These are phyloP conservation scores for Drosophila arawakana DNA, from an alignment of 1,140 invertebrate species.

Conservation along the genomic window DNA sequence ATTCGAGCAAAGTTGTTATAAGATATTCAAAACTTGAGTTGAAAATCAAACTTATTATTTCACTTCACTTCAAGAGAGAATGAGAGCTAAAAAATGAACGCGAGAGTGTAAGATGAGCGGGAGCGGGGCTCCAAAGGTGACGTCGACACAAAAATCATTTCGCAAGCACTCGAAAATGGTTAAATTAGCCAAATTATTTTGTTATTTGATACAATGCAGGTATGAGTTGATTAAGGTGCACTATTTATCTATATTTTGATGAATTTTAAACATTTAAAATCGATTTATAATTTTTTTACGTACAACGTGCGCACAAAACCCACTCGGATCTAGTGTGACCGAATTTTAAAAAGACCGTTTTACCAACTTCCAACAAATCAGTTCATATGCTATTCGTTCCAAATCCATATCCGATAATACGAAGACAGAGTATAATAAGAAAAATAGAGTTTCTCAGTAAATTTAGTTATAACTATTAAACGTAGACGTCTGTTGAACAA, in stretches of 20 bases:
- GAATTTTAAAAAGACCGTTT: constrained; percentile 45
- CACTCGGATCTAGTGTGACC: constrained; percentile 53
- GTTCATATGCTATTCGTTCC: constrained; percentile 5
- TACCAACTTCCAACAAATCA: constrained; percentile 1
- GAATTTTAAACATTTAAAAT: constrained; percentile 15
- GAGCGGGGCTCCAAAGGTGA: constrained; percentile 71
- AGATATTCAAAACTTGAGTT: constrained; percentile 40
- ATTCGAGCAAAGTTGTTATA: constrained; percentile 2
- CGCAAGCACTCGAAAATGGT: constrained; percentile 31
- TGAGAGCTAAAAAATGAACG: constrained; percentile 47
- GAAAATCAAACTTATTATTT: constrained; percentile 52
- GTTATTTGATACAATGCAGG: neutral
- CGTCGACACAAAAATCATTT: constrained; percentile 71
- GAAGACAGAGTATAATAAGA: too few species aligned
- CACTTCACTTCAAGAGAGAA: constrained; percentile 45
- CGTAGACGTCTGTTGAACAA: too few species aligned
- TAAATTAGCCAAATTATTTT: constrained; percentile 5
- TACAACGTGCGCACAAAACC: constrained; percentile 75
- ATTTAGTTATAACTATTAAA: too few species aligned
- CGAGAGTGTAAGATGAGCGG: constrained; percentile 31
- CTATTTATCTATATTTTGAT: constrained; percentile 6
- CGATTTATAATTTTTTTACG: constrained; percentile 65
- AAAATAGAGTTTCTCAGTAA: too few species aligned
- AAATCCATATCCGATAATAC: neutral
- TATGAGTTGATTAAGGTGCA: neutral